Evolutionary conservation across 2,113 vertebrate genomes (phyloP).

Genomic region (Macheiramphus alcinus): DNA sequence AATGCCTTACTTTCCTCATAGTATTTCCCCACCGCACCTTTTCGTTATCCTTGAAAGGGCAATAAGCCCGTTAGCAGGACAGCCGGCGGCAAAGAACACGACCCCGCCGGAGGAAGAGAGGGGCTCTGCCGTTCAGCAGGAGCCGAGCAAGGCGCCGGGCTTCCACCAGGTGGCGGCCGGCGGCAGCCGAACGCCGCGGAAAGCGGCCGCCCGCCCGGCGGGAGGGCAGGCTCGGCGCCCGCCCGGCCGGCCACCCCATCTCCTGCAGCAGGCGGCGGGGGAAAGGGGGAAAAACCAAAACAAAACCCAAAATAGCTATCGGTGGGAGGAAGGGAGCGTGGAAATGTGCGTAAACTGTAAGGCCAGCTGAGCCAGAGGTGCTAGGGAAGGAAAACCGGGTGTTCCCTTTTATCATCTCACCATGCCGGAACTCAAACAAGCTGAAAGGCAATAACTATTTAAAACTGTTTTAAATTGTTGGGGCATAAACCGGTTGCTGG

Average conservation of each 20-base stretch:
- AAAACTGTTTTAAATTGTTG: fast-evolving
- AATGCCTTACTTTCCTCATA: fast-evolving
- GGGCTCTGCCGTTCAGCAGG: too few species aligned
- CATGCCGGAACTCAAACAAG: not conserved
- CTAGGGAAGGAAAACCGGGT: fast-evolving
- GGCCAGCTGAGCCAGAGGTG: too few species aligned
- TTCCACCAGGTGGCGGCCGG: not conserved
- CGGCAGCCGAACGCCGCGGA: not conserved
- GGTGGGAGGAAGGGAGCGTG: not conserved
- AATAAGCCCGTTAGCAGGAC: fast-evolving
- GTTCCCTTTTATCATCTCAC: fast-evolving
- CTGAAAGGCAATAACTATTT: fast-evolving
- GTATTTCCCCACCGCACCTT: too few species aligned
- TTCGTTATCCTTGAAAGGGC: too few species aligned
- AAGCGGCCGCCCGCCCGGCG: too few species aligned
- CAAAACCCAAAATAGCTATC: fast-evolving
- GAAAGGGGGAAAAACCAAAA: not conserved
- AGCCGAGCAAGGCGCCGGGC: not conserved
- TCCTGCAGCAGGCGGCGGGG: not conserved
- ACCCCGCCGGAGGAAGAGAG: too few species aligned
- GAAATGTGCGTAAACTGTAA: not conserved
- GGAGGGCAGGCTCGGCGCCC: too few species aligned
- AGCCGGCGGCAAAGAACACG: not conserved
- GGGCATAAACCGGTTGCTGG: not conserved
- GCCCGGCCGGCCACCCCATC: too few species aligned